A percentile compares a stretch with the other conserved stretches of the same genome.
Conservation (phyloP, 2,113 vertebrate genomes). For the Rallus limicola region DNA sequence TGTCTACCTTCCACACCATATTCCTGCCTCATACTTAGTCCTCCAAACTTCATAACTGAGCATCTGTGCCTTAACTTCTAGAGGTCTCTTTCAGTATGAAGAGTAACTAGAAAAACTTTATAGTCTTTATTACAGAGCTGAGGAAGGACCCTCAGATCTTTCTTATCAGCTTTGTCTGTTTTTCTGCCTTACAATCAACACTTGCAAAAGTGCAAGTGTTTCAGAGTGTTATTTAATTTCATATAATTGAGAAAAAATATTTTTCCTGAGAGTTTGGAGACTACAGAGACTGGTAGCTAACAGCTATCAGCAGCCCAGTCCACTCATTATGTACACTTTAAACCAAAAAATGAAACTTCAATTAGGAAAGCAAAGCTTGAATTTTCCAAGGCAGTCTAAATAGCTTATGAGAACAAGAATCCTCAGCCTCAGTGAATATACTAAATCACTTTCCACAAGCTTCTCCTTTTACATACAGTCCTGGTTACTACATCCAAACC, state of each 20-base stretch:
- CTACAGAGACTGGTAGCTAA: background rate
- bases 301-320: background rate
- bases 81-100: background rate
- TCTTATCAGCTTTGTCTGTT: background rate
- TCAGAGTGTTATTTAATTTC: background rate
- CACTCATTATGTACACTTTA: background rate
- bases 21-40: background rate
- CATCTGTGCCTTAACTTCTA: background rate
- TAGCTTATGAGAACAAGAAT: background rate
- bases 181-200: background rate
- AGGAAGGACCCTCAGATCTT: background rate
- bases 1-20: background rate
- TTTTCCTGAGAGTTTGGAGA: background rate
- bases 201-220: background rate
- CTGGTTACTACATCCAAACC: background rate
- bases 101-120: background rate
- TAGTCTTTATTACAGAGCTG: background rate
- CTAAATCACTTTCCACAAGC: background rate
- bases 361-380: background rate
- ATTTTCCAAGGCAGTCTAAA: background rate
- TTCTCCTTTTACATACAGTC: background rate
- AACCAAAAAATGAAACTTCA: background rate
- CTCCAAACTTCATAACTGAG: background rate
- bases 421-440: background rate
- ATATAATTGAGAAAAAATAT: background rate